Evolutionary conservation across 2,888 invertebrate genomes (phyloP), one percentile per base, ranked within the genome.

Genomic region (Lithosia quadra): DNA sequence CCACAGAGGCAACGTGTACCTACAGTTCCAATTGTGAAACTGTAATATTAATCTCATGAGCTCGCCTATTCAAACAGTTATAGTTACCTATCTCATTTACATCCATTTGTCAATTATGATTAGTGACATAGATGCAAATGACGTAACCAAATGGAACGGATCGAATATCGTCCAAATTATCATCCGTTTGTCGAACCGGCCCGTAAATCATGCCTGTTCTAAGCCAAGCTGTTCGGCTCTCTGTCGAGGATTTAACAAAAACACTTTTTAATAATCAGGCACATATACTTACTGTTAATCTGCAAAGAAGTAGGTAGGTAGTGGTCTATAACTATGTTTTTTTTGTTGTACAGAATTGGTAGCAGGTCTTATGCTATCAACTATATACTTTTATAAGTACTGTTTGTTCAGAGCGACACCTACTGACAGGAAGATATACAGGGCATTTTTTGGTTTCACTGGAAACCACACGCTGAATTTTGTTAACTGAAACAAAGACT

Each of bases 51-150:
- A 60, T 66, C 61, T 62, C 61, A 36, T 49, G 49, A 33, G 9
- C 22, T 66, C 5, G 22, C 1, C 39, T 18, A 49, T 10, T 0
- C 60, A 13, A 13, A 8, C 57, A 67, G 24, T 28, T 33, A 61
- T 28, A 74, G 60, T 55, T 33, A 28, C 10, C 36, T 21, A 65
- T 34, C 3, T 21, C 13, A 63, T 24, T 34, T 22, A 49, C 55
- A 73, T 36, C 67, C 64, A 78, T 78, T 80, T 76, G 81, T 80
- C 83, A 81, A 81, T 81, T 83, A 77, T 81, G 78, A 80, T 84
- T 84, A 85, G 76, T 72, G 65, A 72, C 74, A 79, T 76, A 75
- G 77, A 85, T 79, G 81, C 78, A 84, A 83, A 84, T 83, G 78
- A 77, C 73, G 72, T 64, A 67, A 67, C 71, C 68, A 79, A 85